A percentile compares a stretch with the other conserved stretches of the same genome.
Evolutionary conservation across 2,113 vertebrate species (phyloP).

Genomic region (Casuarius casuarius): DNA sequence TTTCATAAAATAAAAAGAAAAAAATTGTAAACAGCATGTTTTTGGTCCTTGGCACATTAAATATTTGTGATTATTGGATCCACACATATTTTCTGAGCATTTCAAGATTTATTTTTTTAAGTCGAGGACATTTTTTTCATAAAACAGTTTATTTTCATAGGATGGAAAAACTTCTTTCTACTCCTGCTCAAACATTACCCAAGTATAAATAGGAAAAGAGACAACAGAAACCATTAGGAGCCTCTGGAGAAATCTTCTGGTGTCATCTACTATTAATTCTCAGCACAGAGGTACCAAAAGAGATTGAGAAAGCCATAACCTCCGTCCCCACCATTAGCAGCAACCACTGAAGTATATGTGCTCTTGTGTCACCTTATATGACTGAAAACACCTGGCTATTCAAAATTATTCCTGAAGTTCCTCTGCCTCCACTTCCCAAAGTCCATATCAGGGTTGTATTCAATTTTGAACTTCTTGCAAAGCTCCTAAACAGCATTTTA

Average conservation of each 20-base stretch:
- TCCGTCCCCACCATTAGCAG: background rate
- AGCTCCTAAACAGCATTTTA: background rate
- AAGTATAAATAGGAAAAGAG: background rate
- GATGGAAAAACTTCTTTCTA: background rate
- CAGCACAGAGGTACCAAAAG: background rate
- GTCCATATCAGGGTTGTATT: background rate
- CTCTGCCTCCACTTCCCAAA: background rate
- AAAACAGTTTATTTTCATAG: background rate
- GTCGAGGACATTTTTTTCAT: background rate
- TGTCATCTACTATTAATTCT: background rate
- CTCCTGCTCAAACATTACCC: background rate
- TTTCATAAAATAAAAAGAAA: too few relatives aligned
- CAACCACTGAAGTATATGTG: background rate
- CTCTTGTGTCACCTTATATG: rapidly evolving
- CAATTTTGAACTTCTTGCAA: background rate
- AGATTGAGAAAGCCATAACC: background rate
- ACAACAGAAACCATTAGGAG: background rate
- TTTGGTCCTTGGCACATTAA: background rate
- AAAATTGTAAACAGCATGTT: too few relatives aligned
- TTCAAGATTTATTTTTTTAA: background rate
- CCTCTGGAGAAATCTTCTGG: background rate
- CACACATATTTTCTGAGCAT: background rate
- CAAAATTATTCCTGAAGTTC: background rate
- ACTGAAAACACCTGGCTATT: background rate
- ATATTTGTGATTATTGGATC: background rate